Percentiles rank a stretch among this genome's conserved stretches.
phyloP scores from a whole-genome alignment of 2,113 vertebrate genomes.

The Dermatemys mawii region DNA sequence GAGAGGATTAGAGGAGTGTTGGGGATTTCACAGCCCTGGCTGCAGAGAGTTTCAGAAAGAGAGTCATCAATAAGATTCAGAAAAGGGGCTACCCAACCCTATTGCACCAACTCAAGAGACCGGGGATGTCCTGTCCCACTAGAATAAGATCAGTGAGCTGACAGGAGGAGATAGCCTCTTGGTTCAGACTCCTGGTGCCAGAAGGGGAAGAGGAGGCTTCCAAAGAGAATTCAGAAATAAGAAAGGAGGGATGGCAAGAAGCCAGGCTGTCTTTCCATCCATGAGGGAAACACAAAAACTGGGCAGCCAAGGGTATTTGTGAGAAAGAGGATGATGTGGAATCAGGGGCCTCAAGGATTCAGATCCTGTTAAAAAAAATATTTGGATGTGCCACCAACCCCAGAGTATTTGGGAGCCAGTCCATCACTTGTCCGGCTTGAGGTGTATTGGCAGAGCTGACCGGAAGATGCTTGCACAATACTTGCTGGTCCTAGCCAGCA shows the following conservation, averaged over 20 bases:
- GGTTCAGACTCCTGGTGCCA: neutral
- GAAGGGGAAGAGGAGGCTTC: neutral
- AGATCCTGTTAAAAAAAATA: neutral
- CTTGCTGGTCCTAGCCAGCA: conserved; percentile 20
- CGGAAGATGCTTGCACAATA: neutral
- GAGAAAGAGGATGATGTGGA: neutral
- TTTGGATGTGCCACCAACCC: neutral
- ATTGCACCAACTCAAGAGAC: neutral
- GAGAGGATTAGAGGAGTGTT: neutral
- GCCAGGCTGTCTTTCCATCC: neutral
- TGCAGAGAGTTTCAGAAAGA: neutral
- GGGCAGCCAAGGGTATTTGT: neutral
- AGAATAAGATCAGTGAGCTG: neutral
- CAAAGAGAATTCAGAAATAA: neutral
- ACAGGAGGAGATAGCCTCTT: neutral
- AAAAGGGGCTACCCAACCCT: neutral
- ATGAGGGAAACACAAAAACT: neutral
- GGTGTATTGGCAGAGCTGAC: neutral
- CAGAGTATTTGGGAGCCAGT: conserved; percentile 1
- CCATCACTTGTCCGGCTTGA: conserved; percentile 32
- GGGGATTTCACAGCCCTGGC: neutral
- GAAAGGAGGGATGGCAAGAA: neutral
- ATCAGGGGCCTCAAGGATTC: neutral
- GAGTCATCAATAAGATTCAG: neutral
- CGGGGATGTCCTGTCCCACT: neutral